Evolutionary conservation across 2,888 invertebrate genomes (phyloP).

Genomic region (Calameuta filiformis): DNA sequence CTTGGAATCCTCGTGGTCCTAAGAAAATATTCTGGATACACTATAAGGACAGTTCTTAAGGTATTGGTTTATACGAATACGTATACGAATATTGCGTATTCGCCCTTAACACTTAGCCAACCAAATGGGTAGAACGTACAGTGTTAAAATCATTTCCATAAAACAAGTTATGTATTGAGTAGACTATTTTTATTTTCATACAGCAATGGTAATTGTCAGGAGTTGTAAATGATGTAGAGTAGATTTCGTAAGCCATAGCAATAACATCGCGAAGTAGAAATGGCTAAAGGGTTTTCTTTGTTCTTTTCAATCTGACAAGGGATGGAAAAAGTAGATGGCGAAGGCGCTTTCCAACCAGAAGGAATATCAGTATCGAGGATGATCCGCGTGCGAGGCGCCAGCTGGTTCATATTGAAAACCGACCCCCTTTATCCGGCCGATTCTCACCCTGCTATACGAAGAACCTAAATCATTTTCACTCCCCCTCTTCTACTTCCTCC

Average conservation of each 20-base stretch:
- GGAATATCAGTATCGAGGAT: constrained; percentile 41
- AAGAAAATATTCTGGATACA: background rate
- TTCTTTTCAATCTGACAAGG: background rate
- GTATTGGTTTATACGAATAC: too few relatives aligned
- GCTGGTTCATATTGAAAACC: constrained; percentile 59
- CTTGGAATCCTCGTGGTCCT: background rate
- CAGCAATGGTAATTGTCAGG: background rate
- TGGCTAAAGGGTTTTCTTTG: background rate
- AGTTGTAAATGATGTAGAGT: background rate
- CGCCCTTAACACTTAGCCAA: background rate
- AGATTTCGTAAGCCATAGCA: background rate
- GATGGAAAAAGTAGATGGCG: background rate
- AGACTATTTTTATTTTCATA: background rate
- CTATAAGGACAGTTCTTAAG: background rate
- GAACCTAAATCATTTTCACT: constrained; percentile 53
- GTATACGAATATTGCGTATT: background rate
- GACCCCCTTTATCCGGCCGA: constrained; percentile 35
- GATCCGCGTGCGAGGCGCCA: constrained; percentile 60
- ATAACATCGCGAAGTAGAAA: background rate
- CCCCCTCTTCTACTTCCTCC: constrained; percentile 39
- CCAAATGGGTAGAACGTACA: too few relatives aligned
- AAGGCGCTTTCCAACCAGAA: background rate
- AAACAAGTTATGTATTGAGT: background rate
- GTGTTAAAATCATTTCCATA: background rate
- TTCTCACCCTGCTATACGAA: constrained; percentile 26